Base-by-base conservation (phyloP, 2,113 vertebrate genomes). In the Dromiciops gliroides region DNA sequence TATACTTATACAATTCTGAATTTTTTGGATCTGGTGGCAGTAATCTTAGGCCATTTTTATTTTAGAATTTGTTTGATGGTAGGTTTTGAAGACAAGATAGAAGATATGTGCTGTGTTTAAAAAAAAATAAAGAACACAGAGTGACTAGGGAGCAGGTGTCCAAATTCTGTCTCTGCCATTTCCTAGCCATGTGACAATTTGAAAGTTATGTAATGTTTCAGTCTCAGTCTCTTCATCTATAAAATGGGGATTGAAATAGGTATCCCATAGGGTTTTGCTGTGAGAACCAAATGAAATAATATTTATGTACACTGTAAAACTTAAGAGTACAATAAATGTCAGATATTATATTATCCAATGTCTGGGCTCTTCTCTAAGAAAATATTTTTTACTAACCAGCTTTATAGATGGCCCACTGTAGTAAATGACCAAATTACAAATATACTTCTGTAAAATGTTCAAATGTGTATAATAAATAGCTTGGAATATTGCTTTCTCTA, bases 361-460 rank as follows among this genome's bases (percentile, higher is more conserved):
- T 94, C 75, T 83, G 75, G 12, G 49, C 2, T 93, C 3, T 23
- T 51, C 12, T 91, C 60, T 26, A 92, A 50, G 47, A 60, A 93
- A 91, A 89, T 11, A 90, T 52, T 1, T 89, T 53, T 92, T 93
- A 44, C 90, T 92, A 91, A 91, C 19, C 67, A 83, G 10, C n/a
- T 67, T 67, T 67, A 67, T 83, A 22, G 6, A 83, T 96, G 25
- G 2, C 5, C 44, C 44, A 50, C 22, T 75, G 0, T 52, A 90
- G 25, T 47, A 93, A 90, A 50, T 92, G 92, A 90, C 2, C 50
- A 8, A 89, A 91, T 44, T 93, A 14, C 24, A 51, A 11, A 92
- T 48, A 75, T 60, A n/a, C 92, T 95, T 92, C 8, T 91, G 5
- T 56, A 60, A 22, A 92, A 31, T 95, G 31, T 83, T n/a, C 67